Percentiles rank a stretch among this genome's conserved stretches.
These are phyloP conservation scores for Abramis brama DNA, from an alignment of 2,113 vertebrate species.

Conservation along the genomic window DNA sequence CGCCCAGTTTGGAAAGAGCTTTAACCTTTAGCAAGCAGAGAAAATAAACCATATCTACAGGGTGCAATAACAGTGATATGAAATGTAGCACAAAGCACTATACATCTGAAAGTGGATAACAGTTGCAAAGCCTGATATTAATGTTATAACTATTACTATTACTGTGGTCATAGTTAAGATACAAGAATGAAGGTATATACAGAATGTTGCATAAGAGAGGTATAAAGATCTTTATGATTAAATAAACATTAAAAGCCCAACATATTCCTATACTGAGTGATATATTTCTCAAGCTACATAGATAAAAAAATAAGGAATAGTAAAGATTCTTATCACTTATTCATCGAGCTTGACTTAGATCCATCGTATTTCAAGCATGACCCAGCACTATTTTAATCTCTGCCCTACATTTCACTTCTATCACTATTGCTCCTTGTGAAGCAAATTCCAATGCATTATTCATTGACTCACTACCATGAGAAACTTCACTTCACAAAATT, in stretches of 20 bases:
- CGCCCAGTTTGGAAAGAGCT: constrained; percentile 12
- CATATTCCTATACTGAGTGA: not conserved
- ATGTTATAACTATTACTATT: not conserved
- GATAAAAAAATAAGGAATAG: not conserved
- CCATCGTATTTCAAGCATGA: not conserved
- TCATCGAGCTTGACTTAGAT: constrained; percentile 8
- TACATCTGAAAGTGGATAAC: not conserved
- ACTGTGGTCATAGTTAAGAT: not conserved
- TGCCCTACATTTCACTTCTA: constrained; percentile 40
- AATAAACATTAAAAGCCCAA: not conserved
- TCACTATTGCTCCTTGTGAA: not conserved
- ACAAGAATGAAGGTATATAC: not conserved
- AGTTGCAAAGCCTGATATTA: not conserved
- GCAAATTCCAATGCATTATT: constrained; percentile 19
- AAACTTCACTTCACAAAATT: not conserved
- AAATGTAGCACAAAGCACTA: constrained; percentile 1
- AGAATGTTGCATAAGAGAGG: not conserved
- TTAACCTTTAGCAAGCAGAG: constrained; percentile 7
- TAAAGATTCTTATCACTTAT: not conserved
- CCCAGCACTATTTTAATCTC: constrained; percentile 29
- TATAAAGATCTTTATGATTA: not conserved
- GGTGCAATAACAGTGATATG: constrained; percentile 23
- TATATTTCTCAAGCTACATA: constrained; percentile 15
- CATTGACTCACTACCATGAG: not conserved
- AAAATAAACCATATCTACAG: constrained; percentile 33